Conservation (phyloP, 1,140 invertebrate species). For the Leptoteleia sp. region DNA sequence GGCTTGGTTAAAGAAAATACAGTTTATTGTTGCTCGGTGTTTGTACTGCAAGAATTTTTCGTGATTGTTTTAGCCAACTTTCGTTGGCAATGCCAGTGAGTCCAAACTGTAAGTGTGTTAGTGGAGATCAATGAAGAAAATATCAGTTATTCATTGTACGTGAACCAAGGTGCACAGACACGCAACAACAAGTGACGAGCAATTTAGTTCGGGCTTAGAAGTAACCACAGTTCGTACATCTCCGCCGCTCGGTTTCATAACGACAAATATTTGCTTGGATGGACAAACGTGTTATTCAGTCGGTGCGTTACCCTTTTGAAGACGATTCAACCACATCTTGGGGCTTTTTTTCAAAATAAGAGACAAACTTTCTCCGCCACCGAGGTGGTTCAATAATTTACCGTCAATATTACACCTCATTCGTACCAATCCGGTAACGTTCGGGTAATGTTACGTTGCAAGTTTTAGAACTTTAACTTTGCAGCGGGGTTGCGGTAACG, state of each 20-base stretch:
- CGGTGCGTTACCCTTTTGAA: too few species aligned
- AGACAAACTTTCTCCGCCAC: slow-evolving; percentile 18
- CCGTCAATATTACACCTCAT: too few species aligned
- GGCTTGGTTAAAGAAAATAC: too few species aligned
- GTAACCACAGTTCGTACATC: background rate
- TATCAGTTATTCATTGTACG: slow-evolving; percentile 12
- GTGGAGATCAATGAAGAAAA: slow-evolving; percentile 17
- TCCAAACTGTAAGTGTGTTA: slow-evolving; percentile 18
- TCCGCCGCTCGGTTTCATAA: too few species aligned
- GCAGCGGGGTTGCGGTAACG: too few species aligned
- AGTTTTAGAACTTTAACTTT: too few species aligned
- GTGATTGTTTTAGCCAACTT: slow-evolving; percentile 3
- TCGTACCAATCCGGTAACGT: too few species aligned
- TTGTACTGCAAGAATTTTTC: slow-evolving; percentile 1
- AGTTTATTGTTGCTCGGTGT: slow-evolving; percentile 4
- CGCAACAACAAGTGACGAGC: slow-evolving; percentile 29
- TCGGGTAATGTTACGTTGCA: too few species aligned
- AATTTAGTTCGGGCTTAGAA: slow-evolving; percentile 16
- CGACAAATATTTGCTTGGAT: too few species aligned
- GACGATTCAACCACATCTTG: too few species aligned
- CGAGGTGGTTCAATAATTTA: too few species aligned
- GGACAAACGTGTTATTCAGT: too few species aligned
- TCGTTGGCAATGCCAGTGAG: background rate
- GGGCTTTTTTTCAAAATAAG: slow-evolving; percentile 26
- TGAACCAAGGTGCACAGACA: slow-evolving; percentile 31